Evolutionary conservation across 2,888 invertebrate species (phyloP), one percentile per base, ranked within the genome.

Genomic region (Aphodius granarius): DNA sequence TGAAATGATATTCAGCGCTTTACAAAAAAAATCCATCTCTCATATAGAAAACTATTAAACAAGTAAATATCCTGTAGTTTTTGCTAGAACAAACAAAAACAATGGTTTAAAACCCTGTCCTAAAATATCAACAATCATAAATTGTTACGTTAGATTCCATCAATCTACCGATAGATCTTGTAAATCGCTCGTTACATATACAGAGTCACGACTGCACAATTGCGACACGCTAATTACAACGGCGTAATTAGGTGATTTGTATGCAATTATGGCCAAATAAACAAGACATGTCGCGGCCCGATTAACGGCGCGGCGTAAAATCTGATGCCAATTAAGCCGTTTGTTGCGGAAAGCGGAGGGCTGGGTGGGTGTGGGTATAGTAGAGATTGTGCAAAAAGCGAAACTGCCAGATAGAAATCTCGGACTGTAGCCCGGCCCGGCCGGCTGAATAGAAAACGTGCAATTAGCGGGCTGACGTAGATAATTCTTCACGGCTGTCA

Each of bases 201-300:
- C 43, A 43, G 23, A 4, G 9, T 6, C 43, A 43, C 13, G 9
- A 13, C 43, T 2, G 21, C 68, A 68, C 20, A n/a, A 22, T 68
- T 68, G 20, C n/a, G 21, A 68, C 22, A 22, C 68, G 21, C 68
- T 68, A 68, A 68, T 68, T 68, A 68, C 68, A 21, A 68, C 22
- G 21, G 68, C n/a, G 22, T 68, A 68, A 68, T 68, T 22, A 68
- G 68, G 68, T 22, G n/a, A 68, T 68, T 68, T 68, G 68, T 68
- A 68, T 68, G 68, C 68, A 68, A 68, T 68, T 68, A 68, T 21
- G 68, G 20, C 68, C 68, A 68, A 68, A 68, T 68, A 68, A 68
- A 22, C 68, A 20, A 22, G 68, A 68, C 21, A 68, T 21, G 68
- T 19, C 19, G 68, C 68, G 20, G 20, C 9, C 9, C 22, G 68